Percentiles rank a stretch among this genome's conserved stretches.
phyloP scores from a whole-genome alignment of 2,888 invertebrate species.

The Elmis aenea region DNA sequence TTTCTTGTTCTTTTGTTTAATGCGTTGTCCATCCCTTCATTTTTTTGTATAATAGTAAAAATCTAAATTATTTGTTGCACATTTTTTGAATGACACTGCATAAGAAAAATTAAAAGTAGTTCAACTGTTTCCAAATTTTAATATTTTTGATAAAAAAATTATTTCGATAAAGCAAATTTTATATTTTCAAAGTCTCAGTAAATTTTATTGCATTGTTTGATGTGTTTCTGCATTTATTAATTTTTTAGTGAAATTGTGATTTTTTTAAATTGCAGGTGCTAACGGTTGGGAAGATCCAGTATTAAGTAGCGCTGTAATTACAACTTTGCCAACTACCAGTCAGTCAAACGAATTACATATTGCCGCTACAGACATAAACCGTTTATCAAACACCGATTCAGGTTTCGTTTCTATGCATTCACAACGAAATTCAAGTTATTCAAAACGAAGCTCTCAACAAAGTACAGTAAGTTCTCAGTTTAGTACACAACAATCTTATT shows the following conservation, averaged over 20 bases:
- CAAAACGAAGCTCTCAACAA: conserved; percentile 59
- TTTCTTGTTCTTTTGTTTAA: no score
- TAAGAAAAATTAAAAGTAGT: no score
- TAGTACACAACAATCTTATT: conserved; percentile 33
- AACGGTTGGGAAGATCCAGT: conserved; percentile 42
- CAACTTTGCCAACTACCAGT: conserved; percentile 34
- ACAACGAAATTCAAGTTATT: conserved; percentile 56
- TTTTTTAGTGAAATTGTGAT: no score
- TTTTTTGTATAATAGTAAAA: no score
- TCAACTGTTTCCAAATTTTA: no score
- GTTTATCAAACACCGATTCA: conserved; percentile 48
- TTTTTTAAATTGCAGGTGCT: conserved; percentile 30
- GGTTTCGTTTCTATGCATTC: conserved; percentile 62
- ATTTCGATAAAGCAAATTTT: no score
- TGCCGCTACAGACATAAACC: conserved; percentile 36
- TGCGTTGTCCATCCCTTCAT: no score
- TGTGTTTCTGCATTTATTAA: no score
- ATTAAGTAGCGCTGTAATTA: conserved; percentile 31
- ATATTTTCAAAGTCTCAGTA: conserved; percentile 1
- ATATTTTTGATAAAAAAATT: no score
- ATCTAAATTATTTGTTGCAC: no score
- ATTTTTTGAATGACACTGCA: no score
- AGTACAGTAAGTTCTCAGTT: conserved; percentile 49
- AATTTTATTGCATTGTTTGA: no score
- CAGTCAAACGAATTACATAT: conserved; percentile 31